These are phyloP conservation scores for Drosophila setosimentum DNA, from an alignment of 2,888 invertebrate species.

Conservation along the genomic window DNA sequence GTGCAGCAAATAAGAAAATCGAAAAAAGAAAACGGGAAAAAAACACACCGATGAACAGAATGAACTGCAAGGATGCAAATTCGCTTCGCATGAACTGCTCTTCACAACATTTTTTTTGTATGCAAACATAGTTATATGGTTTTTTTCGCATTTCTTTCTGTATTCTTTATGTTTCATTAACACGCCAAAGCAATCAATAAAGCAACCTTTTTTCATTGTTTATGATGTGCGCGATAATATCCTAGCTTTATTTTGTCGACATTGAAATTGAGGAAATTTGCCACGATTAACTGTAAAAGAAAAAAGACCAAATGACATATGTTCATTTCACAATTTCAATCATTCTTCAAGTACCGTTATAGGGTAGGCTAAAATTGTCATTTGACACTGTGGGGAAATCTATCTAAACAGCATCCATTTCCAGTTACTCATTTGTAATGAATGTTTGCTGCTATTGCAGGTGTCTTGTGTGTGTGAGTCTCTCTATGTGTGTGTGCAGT, in stretches of 20 bases:
- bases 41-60: not conserved
- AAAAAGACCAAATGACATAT: slow-evolving; percentile 12
- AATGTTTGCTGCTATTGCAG: slow-evolving; percentile 35
- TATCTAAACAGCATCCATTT: slow-evolving; percentile 61
- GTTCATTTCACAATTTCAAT: slow-evolving; percentile 4
- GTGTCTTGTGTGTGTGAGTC: slow-evolving; percentile 31
- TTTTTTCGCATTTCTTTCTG: slow-evolving; percentile 10
- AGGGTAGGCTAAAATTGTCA: slow-evolving; percentile 9
- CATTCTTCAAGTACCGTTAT: slow-evolving; percentile 11
- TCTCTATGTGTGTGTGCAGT: slow-evolving; percentile 21
- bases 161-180: slow-evolving; percentile 10
- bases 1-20: slow-evolving; percentile 3
- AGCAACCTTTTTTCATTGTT: not conserved
- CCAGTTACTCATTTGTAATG: slow-evolving; percentile 26
- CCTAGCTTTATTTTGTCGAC: not conserved
- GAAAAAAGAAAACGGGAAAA: not conserved
- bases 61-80: slow-evolving; percentile 20
- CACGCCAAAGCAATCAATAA: slow-evolving; percentile 36
- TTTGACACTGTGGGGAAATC: slow-evolving; percentile 69
- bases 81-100: slow-evolving; percentile 7
- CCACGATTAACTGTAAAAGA: slow-evolving; percentile 2
- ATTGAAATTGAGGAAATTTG: not conserved
- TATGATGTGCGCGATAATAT: slow-evolving; percentile 14
- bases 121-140: slow-evolving; percentile 22
- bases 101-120: slow-evolving; percentile 10